A percentile compares a stretch with the other conserved stretches of the same genome.
Conservation (phyloP, 2,888 invertebrate species). For the Cyclophora punctaria region DNA sequence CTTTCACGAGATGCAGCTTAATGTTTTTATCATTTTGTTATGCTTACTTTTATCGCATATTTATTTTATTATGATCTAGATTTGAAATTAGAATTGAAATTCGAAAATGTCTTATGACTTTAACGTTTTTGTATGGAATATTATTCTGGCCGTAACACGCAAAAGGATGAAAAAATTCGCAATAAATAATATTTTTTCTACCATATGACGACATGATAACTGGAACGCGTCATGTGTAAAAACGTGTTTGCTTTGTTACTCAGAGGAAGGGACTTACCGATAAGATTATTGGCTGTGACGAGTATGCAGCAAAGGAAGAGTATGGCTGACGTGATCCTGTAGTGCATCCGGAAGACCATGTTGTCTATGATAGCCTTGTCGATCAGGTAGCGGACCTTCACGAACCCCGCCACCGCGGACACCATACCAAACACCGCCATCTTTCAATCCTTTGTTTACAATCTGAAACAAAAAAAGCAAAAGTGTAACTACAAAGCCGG, state of each 20-base stretch:
- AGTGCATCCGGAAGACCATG: constrained; percentile 91
- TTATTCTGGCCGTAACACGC: no score
- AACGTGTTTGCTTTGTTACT: not conserved
- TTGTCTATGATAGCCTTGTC: constrained; percentile 94
- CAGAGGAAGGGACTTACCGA: constrained; percentile 78
- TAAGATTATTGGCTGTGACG: constrained; percentile 91
- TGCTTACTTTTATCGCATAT: no score
- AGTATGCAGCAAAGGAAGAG: constrained; percentile 90
- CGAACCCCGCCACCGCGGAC: constrained; percentile 91
- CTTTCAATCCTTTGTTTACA: constrained; percentile 43
- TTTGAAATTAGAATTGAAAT: no score
- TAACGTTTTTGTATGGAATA: no score
- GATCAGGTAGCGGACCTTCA: constrained; percentile 90
- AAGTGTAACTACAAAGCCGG: constrained; percentile 26
- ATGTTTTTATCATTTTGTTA: no score
- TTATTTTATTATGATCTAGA: no score
- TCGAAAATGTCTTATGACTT: no score
- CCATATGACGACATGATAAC: no score
- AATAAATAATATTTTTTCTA: no score
- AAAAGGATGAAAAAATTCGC: no score
- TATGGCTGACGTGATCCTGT: constrained; percentile 89
- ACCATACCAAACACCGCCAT: constrained; percentile 91
- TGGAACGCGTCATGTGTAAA: no score
- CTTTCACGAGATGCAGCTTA: no score
- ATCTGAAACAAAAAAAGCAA: constrained; percentile 36